A percentile compares a stretch with the other conserved stretches of the same genome.
phyloP scores from a whole-genome alignment of 2,888 invertebrate genomes.

The Oscheius sp. region DNA sequence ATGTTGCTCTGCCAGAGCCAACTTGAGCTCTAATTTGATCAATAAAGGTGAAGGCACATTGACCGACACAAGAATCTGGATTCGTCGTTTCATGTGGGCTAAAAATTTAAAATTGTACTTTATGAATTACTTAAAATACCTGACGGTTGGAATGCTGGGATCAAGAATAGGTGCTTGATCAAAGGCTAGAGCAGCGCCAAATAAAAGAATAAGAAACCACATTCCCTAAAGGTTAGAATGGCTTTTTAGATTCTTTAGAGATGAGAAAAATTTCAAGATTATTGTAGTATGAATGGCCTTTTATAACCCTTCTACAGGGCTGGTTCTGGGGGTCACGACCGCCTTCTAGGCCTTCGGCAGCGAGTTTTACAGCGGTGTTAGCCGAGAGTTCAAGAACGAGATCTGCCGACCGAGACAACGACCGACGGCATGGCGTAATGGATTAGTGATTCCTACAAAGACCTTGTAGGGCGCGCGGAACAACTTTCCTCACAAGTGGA shows the following conservation, averaged over 20 bases:
- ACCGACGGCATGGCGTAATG: conserved; percentile 12
- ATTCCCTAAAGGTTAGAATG: background rate
- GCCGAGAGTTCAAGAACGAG: conserved; percentile 30
- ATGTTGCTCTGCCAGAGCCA: conserved; percentile 55
- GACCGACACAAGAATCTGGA: conserved; percentile 66
- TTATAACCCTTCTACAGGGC: conserved; percentile 17
- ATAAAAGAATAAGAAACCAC: background rate
- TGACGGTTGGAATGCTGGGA: conserved; percentile 59
- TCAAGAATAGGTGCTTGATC: conserved; percentile 51
- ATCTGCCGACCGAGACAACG: conserved; percentile 19
- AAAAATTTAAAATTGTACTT: conserved; percentile 21
- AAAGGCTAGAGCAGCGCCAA: conserved; percentile 28
- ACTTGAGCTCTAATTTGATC: conserved; percentile 59
- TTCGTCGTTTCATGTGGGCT: conserved; percentile 54
- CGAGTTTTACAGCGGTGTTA: conserved; percentile 27
- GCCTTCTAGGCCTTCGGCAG: conserved; percentile 16
- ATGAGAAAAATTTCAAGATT: background rate
- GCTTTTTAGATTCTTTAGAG: background rate
- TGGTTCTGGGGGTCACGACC: conserved; percentile 30
- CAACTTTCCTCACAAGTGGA: background rate
- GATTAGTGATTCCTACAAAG: conserved; percentile 21
- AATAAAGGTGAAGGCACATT: conserved; percentile 65
- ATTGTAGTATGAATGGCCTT: conserved; percentile 28
- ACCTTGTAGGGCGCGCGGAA: background rate
- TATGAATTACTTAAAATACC: conserved; percentile 35